These are phyloP conservation scores for human DNA, from an alignment of 2,113 vertebrate genomes.

Conservation along the genomic window GRCh38 chr15:34650001-34650500, in stretches of 20 bases:
- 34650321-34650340: not conserved
- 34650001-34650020: not conserved
- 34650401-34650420: not conserved
- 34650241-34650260: not conserved
- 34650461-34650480: constrained; percentile 7
- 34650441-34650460: not conserved
- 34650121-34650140: not conserved
- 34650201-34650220: not conserved
- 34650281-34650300: not conserved
- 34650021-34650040: not conserved
- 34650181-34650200: not conserved
- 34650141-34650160: not conserved
- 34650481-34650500: constrained; percentile 42
- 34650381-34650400: not conserved
- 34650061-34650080: not conserved
- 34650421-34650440: not conserved
- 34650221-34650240: not conserved
- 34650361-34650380: not conserved
- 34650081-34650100: not conserved
- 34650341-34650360: not conserved
- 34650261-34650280: not conserved
- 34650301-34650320: not conserved
- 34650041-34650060: not conserved
- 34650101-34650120: not conserved
- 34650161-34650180: not conserved